Base-by-base conservation (phyloP, 2,888 invertebrate genomes). In the Drosophila infuscata region DNA sequence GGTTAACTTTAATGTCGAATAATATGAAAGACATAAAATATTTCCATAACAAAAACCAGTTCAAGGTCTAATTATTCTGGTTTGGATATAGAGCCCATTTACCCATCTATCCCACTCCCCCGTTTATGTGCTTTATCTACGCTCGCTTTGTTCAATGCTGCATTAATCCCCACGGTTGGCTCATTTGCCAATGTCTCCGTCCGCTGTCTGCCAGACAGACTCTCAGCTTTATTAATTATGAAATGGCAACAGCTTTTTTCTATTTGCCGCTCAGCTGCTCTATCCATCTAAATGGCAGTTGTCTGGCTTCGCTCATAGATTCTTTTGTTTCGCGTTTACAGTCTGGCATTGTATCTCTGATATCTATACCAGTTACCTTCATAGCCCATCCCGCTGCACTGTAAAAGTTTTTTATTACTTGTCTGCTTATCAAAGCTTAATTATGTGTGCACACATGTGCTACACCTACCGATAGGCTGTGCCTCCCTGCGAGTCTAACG, bases 351-450 rank as follows among this genome's bases (percentile, higher is more conserved):
- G 83, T 70, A 56, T 32, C 52, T 56, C 69, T 62, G 62, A 73
- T 60, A 59, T 25, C 29, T 65, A 43, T 59, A 35, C n/a, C 46
- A 30, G 32, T 29, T 35, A 3, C 12, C 30, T 33, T 46, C 57
- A n/a, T 41, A 1, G 6, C 46, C 11, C 41, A 41, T 57, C 52
- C 29, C 36, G 20, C 25, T 29, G n/a, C 57, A 52, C 17, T 41
- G 73, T 20, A 53, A 78, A 79, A 75, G 64, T 79, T 76, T 76
- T 79, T 76, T 79, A 81, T 83, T 86, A 88, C 87, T 81, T 81
- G 84, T 70, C 82, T 86, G 89, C 87, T 87, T 86, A 86, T 86
- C 85, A 89, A 89, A 89, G 89, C 84, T 82, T 87, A 87, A 86
- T 86, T 86, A 87, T 84, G 84, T 79, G 71, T 73, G 71, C 76